Conservation (phyloP, 1,140 invertebrate species). For the Euura saliciscinereae region DNA sequence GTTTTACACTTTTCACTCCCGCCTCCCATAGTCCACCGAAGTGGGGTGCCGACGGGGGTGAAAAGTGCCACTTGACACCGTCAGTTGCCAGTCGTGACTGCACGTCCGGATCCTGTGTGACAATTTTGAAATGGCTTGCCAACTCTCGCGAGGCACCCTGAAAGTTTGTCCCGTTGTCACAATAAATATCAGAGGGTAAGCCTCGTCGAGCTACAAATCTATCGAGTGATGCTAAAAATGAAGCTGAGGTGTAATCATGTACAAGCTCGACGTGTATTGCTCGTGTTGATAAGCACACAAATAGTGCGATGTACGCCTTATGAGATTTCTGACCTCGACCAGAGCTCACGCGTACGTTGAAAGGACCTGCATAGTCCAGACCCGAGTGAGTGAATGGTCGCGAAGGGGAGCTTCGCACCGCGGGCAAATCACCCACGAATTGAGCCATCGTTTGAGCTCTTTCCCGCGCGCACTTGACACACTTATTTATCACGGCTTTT, state of each 20-base stretch:
- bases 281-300: slow-evolving; percentile 29
- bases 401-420: slow-evolving; percentile 28
- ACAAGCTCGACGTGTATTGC: slow-evolving; percentile 31
- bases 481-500: slow-evolving; percentile 27
- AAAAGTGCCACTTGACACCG: slow-evolving; percentile 42
- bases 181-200: slow-evolving; percentile 15
- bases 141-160: slow-evolving; percentile 16
- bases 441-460: slow-evolving; percentile 24
- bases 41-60: slow-evolving; percentile 46
- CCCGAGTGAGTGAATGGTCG: slow-evolving; percentile 43
- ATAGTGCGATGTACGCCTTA: slow-evolving; percentile 34
- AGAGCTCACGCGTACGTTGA: slow-evolving; percentile 26
- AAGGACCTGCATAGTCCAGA: slow-evolving; percentile 53
- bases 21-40: slow-evolving; percentile 54
- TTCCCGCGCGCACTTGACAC: slow-evolving; percentile 32
- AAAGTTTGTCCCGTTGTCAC: slow-evolving; percentile 25
- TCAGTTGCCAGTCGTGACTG: neutral
- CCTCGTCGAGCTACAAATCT: slow-evolving; percentile 23
- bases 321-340: slow-evolving; percentile 25
- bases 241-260: slow-evolving; percentile 23
- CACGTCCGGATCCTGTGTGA: too few relatives aligned
- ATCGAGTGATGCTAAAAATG: slow-evolving; percentile 17
- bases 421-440: slow-evolving; percentile 41
- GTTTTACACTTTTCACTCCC: slow-evolving; percentile 44
- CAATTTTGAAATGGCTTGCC: too few relatives aligned